Percentiles rank a stretch among this genome's conserved stretches.
phyloP scores from a whole-genome alignment of 2,797 vertebrate species.

The Cossypha polioptera region DNA sequence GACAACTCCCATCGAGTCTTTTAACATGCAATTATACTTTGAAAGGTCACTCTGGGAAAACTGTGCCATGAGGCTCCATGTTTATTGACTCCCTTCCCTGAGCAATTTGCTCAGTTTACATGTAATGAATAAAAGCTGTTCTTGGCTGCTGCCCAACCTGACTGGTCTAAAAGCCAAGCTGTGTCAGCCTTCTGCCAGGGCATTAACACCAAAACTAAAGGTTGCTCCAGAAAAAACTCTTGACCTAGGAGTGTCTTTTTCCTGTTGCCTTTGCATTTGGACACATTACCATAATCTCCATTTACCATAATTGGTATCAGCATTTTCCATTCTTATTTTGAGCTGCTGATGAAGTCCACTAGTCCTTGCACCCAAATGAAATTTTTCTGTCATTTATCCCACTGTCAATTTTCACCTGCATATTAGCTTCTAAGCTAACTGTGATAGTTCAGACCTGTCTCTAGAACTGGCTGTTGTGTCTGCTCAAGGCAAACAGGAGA shows the following conservation, averaged over 20 bases:
- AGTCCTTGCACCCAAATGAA: rapidly evolving
- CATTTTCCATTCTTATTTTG: background rate
- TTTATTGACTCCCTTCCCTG: conserved; percentile 24
- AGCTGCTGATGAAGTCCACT: background rate
- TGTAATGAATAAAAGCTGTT: conserved; percentile 6
- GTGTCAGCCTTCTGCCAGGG: background rate
- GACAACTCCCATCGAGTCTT: background rate
- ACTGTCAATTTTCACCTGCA: background rate
- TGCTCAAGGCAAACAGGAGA: background rate
- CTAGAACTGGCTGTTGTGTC: background rate
- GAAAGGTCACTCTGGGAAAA: conserved; percentile 40
- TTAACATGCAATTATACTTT: conserved; percentile 19
- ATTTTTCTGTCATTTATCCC: background rate
- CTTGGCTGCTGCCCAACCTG: conserved; percentile 3
- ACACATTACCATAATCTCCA: background rate
- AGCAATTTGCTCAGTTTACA: conserved; percentile 42
- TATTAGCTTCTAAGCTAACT: background rate
- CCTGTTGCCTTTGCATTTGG: background rate
- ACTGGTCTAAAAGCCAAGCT: background rate
- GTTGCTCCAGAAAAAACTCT: background rate
- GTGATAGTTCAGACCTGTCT: background rate
- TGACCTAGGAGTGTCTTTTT: background rate
- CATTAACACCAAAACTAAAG: background rate
- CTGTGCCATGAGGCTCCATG: background rate
- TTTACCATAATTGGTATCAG: background rate